These are phyloP conservation scores for Rhea pennata DNA, from an alignment of 2,113 vertebrate genomes.

Conservation along the genomic window DNA sequence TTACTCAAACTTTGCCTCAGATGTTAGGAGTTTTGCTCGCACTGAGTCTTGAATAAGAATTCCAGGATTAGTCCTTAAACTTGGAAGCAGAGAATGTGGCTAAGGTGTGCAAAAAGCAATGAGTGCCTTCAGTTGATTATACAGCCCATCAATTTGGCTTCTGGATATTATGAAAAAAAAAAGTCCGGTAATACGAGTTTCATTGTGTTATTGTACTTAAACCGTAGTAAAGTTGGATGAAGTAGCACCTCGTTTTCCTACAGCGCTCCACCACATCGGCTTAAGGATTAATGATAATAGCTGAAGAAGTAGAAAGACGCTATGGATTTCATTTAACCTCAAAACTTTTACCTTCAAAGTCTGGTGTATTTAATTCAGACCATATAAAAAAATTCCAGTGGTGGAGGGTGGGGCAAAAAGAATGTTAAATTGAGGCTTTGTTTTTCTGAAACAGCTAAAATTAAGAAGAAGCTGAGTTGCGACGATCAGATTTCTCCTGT, in stretches of 20 bases:
- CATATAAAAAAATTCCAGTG: constrained; percentile 46
- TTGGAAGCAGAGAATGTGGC: neutral
- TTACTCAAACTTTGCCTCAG: neutral
- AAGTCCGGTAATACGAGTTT: neutral
- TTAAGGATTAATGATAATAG: neutral
- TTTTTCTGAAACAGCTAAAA: constrained; percentile 39
- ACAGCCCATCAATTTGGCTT: neutral
- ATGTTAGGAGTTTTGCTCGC: neutral
- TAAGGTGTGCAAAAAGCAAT: neutral
- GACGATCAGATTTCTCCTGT: constrained; percentile 22
- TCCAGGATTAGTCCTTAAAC: neutral
- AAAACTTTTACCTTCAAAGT: neutral
- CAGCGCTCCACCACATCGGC: neutral
- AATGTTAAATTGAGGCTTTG: constrained; percentile 36
- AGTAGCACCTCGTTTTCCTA: neutral
- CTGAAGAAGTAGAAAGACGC: neutral
- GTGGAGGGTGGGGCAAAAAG: neutral
- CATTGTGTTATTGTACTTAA: neutral
- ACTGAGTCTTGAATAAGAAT: neutral
- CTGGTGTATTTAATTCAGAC: neutral
- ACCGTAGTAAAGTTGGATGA: neutral
- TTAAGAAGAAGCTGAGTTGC: neutral
- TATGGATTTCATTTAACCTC: neutral
- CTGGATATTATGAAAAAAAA: neutral
- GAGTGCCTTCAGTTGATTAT: neutral